Evolutionary conservation across 1,140 invertebrate species (phyloP), one percentile per base, ranked within the genome.

Genomic region (Heterodera schachtii): DNA sequence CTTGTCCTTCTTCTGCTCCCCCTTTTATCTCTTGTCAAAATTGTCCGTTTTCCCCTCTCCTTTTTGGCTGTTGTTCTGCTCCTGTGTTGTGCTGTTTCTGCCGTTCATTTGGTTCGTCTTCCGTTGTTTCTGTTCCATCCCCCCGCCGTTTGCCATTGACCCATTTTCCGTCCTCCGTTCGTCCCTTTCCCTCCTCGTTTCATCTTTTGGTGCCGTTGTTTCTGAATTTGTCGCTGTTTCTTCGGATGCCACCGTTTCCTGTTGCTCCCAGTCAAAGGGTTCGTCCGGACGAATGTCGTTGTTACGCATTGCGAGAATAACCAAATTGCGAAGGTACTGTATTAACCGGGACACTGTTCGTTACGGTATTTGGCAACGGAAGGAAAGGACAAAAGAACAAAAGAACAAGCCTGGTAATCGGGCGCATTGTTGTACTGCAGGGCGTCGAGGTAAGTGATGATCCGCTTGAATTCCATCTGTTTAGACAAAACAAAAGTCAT

Each of bases 191-290:
- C 31, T 31, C 31, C 0, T 57, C 11, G 21, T 46, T 13, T 79
- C 57, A 13, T 44, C 49, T n/a, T 67, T 44, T 41, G 19, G 41
- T 69, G 64, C 69, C 2, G 77, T 78, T 5, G 75, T 31, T 77
- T 47, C 9, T 8, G 46, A 49, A 74, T 9, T 43, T 46, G n/a
- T 19, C 3, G 41, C 11, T 4, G 41, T 3, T 13, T 41, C 16
- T 78, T 81, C n/a, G 6, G 52, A n/a, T 19, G 67, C 79, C 64
- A 21, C 76, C 49, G 49, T 52, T 21, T 31, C 52, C 52, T 67
- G 31, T n/a, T 82, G 46, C 71, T 84, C 49, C 83, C 82, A 84
- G 66, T 83, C 83, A 57, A 81, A 83, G n/a, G 83, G 76, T 46
- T 83, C 82, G 31, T 84, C 67, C 9, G 82, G 74, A 43, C 71